Conservation (phyloP, 2,888 invertebrate genomes). For the Tetranychus truncatus region DNA sequence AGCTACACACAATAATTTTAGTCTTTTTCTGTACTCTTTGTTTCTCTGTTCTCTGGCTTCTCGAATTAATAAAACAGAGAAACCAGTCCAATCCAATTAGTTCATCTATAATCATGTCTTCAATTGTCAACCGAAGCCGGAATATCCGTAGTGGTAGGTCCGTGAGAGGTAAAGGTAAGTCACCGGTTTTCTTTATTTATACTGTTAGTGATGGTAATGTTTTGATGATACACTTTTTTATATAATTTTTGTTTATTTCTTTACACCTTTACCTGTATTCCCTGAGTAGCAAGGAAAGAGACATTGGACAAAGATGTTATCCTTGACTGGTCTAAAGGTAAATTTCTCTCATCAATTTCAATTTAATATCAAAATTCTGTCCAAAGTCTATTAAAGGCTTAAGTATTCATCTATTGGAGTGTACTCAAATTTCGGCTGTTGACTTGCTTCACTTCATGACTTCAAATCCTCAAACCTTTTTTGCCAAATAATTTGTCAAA, state of each 20-base stretch:
- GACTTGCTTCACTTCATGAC: no score
- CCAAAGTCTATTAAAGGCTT: no score
- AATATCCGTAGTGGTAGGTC: background rate
- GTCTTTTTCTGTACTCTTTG: no score
- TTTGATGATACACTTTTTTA: background rate
- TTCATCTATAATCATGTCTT: background rate
- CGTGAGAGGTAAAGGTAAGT: background rate
- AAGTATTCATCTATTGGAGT: no score
- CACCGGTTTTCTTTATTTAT: background rate
- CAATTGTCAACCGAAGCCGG: background rate
- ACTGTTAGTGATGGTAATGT: background rate
- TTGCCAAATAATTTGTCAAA: no score
- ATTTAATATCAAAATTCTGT: background rate
- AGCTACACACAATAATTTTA: no score
- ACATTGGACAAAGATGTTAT: background rate
- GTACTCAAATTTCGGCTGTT: no score
- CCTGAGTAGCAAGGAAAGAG: background rate
- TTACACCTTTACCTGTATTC: no score
- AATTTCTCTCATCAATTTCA: background rate
- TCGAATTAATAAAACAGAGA: background rate
- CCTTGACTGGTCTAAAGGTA: conserved; percentile 3
- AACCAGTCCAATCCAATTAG: background rate
- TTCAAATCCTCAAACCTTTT: no score
- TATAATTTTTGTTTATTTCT: no score
- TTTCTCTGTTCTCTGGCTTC: no score